These are phyloP conservation scores for Stenodera caucasica DNA, from an alignment of 2,888 invertebrate species.

Conservation along the genomic window DNA sequence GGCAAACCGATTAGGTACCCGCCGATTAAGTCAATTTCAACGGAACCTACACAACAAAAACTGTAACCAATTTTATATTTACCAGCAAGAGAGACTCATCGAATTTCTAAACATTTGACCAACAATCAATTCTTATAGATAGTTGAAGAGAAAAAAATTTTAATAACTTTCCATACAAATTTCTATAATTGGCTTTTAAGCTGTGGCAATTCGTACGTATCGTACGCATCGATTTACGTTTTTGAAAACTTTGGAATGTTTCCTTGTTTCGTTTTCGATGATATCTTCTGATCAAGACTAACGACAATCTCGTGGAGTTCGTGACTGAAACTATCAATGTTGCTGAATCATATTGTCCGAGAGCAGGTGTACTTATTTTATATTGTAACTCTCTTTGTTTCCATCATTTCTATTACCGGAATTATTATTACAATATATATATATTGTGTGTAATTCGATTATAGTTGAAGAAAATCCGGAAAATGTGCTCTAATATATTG, in stretches of 20 bases:
- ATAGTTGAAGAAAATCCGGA: not conserved
- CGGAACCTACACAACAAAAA: conserved; percentile 48
- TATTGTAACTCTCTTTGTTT: conserved; percentile 32
- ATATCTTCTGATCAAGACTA: conserved; percentile 30
- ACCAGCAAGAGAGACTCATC: conserved; percentile 35
- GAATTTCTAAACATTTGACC: conserved; percentile 30
- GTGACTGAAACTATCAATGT: conserved; percentile 43
- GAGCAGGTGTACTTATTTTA: conserved; percentile 43
- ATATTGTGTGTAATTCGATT: not conserved
- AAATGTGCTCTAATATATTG: not conserved
- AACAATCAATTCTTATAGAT: not conserved
- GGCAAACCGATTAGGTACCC: conserved; percentile 49
- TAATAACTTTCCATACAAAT: conserved; percentile 34
- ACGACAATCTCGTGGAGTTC: conserved; percentile 36
- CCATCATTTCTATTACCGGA: not conserved
- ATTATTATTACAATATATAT: no score
- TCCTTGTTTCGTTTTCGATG: not conserved
- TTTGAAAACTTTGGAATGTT: not conserved
- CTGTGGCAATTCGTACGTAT: no score
- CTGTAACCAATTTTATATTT: conserved; percentile 50
- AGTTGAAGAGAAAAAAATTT: conserved; percentile 30
- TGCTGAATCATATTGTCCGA: conserved; percentile 47
- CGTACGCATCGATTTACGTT: no score
- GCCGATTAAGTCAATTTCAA: conserved; percentile 52
- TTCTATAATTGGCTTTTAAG: no score